Conservation (phyloP, 2,888 invertebrate genomes). For the Calameuta idolon region DNA sequence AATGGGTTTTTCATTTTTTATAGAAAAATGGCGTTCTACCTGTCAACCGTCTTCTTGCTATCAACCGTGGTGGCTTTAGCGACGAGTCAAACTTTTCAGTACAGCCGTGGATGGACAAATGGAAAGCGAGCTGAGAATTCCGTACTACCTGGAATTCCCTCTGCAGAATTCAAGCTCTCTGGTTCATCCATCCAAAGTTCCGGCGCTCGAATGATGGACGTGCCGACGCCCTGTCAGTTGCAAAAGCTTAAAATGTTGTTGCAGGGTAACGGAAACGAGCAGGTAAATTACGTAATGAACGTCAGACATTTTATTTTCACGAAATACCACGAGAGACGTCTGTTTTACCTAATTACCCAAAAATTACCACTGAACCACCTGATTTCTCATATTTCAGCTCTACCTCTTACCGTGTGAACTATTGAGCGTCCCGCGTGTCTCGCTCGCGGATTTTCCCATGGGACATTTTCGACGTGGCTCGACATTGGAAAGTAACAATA, state of each 20-base stretch:
- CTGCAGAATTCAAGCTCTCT: slow-evolving; percentile 10
- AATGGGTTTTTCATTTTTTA: background rate
- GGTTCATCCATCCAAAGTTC: background rate
- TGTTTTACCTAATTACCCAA: background rate
- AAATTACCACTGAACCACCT: background rate
- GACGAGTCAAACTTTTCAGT: slow-evolving; percentile 80
- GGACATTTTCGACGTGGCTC: slow-evolving; percentile 16
- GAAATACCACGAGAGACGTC: background rate
- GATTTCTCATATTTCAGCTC: slow-evolving; percentile 27
- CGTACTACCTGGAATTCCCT: slow-evolving; percentile 36
- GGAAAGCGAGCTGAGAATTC: slow-evolving; percentile 71
- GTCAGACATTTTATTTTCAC: background rate
- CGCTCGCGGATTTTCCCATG: slow-evolving; percentile 10
- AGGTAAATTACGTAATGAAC: slow-evolving; percentile 51
- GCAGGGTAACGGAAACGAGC: slow-evolving; percentile 69
- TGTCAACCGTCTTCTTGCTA: slow-evolving; percentile 59
- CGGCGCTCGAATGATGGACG: slow-evolving; percentile 41
- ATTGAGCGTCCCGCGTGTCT: slow-evolving; percentile 25
- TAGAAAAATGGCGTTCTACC: slow-evolving; percentile 20
- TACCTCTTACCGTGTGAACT: slow-evolving; percentile 43
- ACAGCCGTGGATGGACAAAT: slow-evolving; percentile 83
- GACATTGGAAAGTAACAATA: slow-evolving; percentile 17
- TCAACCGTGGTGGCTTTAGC: slow-evolving; percentile 66
- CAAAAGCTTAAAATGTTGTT: slow-evolving; percentile 69
- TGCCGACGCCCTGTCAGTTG: slow-evolving; percentile 68